phyloP scores from a whole-genome alignment of 2,888 invertebrate genomes.

The Phymatocera aterrima region DNA sequence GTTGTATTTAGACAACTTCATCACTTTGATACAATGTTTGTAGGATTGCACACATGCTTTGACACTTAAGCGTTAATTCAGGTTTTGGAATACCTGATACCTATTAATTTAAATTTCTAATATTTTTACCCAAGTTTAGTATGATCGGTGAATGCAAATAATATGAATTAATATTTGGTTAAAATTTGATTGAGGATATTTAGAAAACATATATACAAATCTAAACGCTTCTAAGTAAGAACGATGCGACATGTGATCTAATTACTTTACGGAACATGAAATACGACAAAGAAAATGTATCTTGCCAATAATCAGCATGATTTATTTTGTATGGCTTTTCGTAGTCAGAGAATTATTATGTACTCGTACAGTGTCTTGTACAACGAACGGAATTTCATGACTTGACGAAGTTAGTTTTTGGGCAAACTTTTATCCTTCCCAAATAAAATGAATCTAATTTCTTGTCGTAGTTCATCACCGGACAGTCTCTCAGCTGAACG shows the following conservation, averaged over 20 bases:
- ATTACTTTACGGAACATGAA: not conserved
- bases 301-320: conserved; percentile 15
- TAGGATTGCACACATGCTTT: not conserved
- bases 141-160: conserved; percentile 1
- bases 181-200: not conserved
- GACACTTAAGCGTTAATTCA: not conserved
- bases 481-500: conserved; percentile 92
- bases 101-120: conserved; percentile 2
- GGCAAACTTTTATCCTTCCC: not conserved
- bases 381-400: conserved; percentile 10
- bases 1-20: not conserved
- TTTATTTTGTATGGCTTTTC: not conserved
- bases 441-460: conserved; percentile 43
- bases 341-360: conserved; percentile 13
- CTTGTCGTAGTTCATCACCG: conserved; percentile 87
- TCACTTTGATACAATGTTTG: not conserved
- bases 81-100: not conserved
- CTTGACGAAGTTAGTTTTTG: conserved; percentile 6
- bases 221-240: not conserved
- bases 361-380: conserved; percentile 1
- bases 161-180: not conserved
- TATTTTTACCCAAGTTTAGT: not conserved
- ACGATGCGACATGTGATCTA: too few species aligned
- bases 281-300: too few species aligned
- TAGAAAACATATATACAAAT: not conserved